Percentiles rank a stretch among this genome's conserved stretches.
Conservation (phyloP, 2,113 vertebrate species). For the Urocynchramus pylzowi region DNA sequence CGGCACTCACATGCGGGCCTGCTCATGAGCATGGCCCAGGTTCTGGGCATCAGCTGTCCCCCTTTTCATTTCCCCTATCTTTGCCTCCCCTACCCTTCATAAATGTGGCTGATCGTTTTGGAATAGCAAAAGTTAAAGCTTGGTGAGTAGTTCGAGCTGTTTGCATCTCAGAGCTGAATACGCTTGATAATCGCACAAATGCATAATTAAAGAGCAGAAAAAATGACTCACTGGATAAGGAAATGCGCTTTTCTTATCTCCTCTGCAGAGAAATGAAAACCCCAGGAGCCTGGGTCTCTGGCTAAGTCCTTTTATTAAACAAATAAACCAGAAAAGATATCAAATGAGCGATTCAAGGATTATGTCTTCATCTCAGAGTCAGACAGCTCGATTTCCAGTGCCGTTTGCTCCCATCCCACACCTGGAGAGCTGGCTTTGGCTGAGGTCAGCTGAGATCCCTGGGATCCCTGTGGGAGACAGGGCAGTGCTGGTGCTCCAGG, state of each 20-base stretch:
- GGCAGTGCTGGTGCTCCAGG: fast-evolving
- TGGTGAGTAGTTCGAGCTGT: background rate
- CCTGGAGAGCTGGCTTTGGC: background rate
- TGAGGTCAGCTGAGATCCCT: background rate
- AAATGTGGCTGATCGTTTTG: background rate
- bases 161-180: slow-evolving; percentile 9
- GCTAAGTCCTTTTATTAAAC: slow-evolving; percentile 55
- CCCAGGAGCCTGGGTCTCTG: background rate
- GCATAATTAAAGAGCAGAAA: slow-evolving; percentile 58
- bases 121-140: background rate
- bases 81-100: background rate
- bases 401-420: background rate
- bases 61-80: background rate
- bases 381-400: background rate
- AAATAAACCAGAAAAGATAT: slow-evolving; percentile 49
- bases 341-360: slow-evolving; percentile 27
- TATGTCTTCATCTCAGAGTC: background rate
- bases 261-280: slow-evolving; percentile 46
- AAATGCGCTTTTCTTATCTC: slow-evolving; percentile 52
- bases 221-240: slow-evolving; percentile 52
- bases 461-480: background rate
- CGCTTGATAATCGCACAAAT: slow-evolving; percentile 30
- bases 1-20: background rate
- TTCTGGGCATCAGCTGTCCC: background rate
- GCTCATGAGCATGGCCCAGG: fast-evolving